Conservation (phyloP, 2,888 invertebrate genomes). For the Drosophila neotestacea region DNA sequence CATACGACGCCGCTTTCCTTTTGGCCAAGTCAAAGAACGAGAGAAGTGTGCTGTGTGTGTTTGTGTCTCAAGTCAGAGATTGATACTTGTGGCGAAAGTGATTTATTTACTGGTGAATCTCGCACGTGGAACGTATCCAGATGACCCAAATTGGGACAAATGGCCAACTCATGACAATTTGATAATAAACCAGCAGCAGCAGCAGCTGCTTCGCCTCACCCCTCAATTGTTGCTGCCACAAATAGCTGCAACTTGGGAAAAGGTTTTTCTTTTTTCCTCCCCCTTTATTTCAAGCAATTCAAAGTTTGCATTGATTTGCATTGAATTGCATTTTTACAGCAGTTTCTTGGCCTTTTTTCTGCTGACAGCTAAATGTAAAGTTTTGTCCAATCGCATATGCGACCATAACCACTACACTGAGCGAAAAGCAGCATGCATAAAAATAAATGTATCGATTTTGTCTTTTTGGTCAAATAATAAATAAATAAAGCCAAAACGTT, state of each 20-base stretch:
- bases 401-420: slow-evolving; percentile 53
- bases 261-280: neutral
- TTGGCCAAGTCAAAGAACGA: slow-evolving; percentile 26
- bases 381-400: slow-evolving; percentile 62
- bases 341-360: slow-evolving; percentile 38
- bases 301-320: slow-evolving; percentile 69
- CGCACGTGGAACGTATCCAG: slow-evolving; percentile 46
- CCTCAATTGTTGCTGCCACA: slow-evolving; percentile 6
- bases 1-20: slow-evolving; percentile 59
- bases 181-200: slow-evolving; percentile 67
- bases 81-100: slow-evolving; percentile 79
- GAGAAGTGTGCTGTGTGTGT: slow-evolving; percentile 5
- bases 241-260: slow-evolving; percentile 12
- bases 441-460: slow-evolving; percentile 72
- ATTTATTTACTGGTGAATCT: slow-evolving; percentile 67
- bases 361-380: slow-evolving; percentile 70
- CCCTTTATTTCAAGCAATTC: slow-evolving; percentile 18
- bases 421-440: slow-evolving; percentile 29
- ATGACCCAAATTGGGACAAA: slow-evolving; percentile 75
- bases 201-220: neutral
- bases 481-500: slow-evolving; percentile 62
- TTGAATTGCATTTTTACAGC: slow-evolving; percentile 50
- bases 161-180: slow-evolving; percentile 75
- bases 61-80: slow-evolving; percentile 64
- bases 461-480: slow-evolving; percentile 71